These are phyloP conservation scores for Falcunculus frontatus DNA, from an alignment of 2,113 vertebrate genomes.

Conservation along the genomic window DNA sequence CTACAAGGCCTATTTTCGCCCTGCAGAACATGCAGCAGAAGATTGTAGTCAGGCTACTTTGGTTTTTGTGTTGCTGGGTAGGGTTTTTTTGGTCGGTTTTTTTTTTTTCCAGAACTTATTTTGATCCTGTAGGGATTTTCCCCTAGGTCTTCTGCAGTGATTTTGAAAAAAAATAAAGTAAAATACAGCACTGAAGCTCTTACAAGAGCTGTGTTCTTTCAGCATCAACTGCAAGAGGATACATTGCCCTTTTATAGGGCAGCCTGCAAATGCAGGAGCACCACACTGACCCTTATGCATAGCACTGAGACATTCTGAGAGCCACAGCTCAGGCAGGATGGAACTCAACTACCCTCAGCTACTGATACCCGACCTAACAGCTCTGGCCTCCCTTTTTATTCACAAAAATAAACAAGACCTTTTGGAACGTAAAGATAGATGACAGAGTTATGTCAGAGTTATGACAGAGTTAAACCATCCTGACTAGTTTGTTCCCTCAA, in stretches of 20 bases:
- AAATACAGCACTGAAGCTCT: neutral
- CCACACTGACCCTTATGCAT: neutral
- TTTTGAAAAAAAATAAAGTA: neutral
- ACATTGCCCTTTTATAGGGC: neutral
- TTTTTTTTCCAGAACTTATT: neutral
- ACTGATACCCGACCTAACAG: neutral
- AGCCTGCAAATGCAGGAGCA: neutral
- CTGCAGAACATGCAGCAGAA: neutral
- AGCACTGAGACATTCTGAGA: neutral
- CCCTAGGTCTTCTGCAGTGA: neutral
- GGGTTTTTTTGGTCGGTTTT: neutral
- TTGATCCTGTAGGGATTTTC: neutral
- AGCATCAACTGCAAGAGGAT: neutral
- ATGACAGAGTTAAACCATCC: neutral
- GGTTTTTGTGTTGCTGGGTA: neutral
- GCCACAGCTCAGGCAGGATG: neutral
- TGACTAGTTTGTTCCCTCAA: neutral
- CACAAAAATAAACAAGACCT: neutral
- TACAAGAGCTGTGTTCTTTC: neutral
- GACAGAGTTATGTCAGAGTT: neutral
- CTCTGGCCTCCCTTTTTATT: neutral
- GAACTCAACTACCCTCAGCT: neutral
- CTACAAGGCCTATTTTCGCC: neutral
- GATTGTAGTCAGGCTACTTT: neutral
- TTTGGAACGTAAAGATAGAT: neutral